A percentile compares a stretch with the other conserved stretches of the same genome.
These are phyloP conservation scores for Platysternon megacephalum DNA, from an alignment of 2,113 vertebrate genomes.

Conservation along the genomic window DNA sequence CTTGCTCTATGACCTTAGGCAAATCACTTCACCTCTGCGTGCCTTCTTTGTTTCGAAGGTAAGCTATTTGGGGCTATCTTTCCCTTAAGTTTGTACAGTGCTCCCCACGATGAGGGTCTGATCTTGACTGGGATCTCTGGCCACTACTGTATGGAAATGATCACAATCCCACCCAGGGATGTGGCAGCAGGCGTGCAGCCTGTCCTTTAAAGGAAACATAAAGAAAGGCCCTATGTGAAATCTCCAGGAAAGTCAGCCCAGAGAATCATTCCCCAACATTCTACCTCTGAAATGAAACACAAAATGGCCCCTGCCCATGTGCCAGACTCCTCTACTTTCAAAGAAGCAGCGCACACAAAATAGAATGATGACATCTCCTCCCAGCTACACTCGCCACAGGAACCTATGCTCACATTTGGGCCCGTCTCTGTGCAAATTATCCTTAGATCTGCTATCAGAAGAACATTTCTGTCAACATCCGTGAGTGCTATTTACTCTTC, in stretches of 20 bases:
- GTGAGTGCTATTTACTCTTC: neutral
- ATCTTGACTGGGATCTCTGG: neutral
- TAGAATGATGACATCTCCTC: neutral
- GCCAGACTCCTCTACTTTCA: neutral
- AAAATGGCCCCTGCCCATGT: neutral
- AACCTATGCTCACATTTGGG: neutral
- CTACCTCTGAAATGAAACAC: neutral
- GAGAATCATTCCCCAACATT: neutral
- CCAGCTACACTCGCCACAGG: neutral
- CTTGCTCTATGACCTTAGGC: neutral
- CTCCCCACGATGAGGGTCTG: neutral
- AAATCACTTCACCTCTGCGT: neutral
- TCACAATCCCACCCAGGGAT: neutral
- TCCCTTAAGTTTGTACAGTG: neutral
- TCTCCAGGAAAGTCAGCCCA: neutral
- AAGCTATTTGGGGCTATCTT: neutral
- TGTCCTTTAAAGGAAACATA: no score
- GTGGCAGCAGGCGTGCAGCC: neutral
- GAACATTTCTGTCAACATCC: neutral
- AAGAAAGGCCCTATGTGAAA: neutral
- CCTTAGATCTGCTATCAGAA: constrained; percentile 22
- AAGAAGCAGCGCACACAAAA: neutral
- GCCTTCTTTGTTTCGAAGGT: neutral
- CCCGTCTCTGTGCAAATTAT: constrained; percentile 15
- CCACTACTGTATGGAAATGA: neutral